Percentiles rank a stretch among this genome's conserved stretches.
phyloP scores from a whole-genome alignment of 2,888 invertebrate genomes.

The Eupithecia insigniata region DNA sequence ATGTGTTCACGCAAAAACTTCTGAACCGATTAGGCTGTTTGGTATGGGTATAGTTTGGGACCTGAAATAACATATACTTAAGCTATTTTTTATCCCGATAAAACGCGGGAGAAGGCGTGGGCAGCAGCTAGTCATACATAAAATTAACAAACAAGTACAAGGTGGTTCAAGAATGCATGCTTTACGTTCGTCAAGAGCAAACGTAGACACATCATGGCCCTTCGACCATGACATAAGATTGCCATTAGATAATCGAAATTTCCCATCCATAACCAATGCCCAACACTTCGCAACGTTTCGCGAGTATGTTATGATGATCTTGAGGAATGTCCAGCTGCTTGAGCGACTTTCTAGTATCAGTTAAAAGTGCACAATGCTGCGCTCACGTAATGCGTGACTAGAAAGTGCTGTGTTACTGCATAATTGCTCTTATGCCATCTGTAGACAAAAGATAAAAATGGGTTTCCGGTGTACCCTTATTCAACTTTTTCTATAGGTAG shows the following conservation, averaged over 20 bases:
- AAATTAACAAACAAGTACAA: constrained; percentile 15
- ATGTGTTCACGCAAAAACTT: no score
- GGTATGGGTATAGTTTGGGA: no score
- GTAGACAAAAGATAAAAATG: constrained; percentile 48
- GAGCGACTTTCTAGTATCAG: constrained; percentile 66
- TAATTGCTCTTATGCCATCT: constrained; percentile 58
- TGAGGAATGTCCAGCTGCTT: constrained; percentile 56
- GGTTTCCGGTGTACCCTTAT: constrained; percentile 43
- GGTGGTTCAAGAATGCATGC: constrained; percentile 11
- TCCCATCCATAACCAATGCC: constrained; percentile 47
- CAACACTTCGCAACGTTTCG: constrained; percentile 61
- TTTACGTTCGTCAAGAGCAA: constrained; percentile 17
- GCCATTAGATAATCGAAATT: constrained; percentile 67
- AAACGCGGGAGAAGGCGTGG: no score
- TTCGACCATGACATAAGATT: constrained; percentile 62
- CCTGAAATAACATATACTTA: no score
- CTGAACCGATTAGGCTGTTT: no score
- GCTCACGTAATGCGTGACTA: constrained; percentile 71
- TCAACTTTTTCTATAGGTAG: background rate
- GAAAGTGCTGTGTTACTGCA: constrained; percentile 66
- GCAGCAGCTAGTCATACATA: no score
- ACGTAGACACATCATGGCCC: constrained; percentile 41
- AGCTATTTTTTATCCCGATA: no score
- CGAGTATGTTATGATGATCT: constrained; percentile 57
- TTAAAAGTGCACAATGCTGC: constrained; percentile 62